Percentiles rank a stretch among this genome's conserved stretches.
phyloP scores from a whole-genome alignment of 2,888 invertebrate genomes.

The Eupithecia insigniata region DNA sequence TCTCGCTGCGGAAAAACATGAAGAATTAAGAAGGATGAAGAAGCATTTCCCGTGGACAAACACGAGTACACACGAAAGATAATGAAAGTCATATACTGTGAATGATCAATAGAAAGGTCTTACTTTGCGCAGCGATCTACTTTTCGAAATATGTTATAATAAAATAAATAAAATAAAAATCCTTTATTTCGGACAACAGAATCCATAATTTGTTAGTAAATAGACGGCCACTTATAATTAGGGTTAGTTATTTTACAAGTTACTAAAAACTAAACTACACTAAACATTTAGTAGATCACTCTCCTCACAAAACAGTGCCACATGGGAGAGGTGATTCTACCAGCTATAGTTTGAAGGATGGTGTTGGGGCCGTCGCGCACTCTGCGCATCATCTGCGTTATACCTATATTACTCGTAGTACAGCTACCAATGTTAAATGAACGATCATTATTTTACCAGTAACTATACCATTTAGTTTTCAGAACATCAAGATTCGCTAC shows the following conservation, averaged over 20 bases:
- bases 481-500: not conserved
- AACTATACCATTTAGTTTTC: not conserved
- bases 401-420: not conserved
- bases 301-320: too few relatives aligned
- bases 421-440: not conserved
- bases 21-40: not conserved
- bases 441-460: not conserved
- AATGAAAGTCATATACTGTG: not conserved
- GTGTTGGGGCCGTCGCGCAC: too few relatives aligned
- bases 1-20: constrained; percentile 63
- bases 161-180: too few relatives aligned
- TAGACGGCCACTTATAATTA: too few relatives aligned
- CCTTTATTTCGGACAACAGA: too few relatives aligned
- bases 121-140: not conserved
- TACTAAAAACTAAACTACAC: too few relatives aligned
- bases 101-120: not conserved
- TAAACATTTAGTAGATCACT: too few relatives aligned
- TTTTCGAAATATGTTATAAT: not conserved
- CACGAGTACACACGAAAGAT: not conserved
- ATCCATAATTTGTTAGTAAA: too few relatives aligned
- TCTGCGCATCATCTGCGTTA: too few relatives aligned
- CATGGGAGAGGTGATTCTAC: too few relatives aligned
- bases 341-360: too few relatives aligned
- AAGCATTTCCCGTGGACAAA: not conserved
- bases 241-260: too few relatives aligned